Evolutionary conservation across 1,140 invertebrate genomes (phyloP).

Genomic region (Homarus americanus): DNA sequence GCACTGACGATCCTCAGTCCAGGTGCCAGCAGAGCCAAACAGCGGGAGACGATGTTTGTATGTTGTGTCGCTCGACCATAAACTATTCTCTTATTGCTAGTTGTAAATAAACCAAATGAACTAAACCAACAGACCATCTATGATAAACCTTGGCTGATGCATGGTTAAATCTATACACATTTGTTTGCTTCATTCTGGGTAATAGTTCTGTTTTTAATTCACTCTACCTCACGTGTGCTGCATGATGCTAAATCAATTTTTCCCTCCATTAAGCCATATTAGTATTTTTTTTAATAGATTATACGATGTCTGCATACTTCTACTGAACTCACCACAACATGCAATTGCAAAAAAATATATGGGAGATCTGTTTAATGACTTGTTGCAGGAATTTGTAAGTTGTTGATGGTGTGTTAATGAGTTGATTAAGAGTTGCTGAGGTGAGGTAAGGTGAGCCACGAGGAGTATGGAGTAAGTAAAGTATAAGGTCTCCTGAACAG

Average conservation of each 20-base stretch:
- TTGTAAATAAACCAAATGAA: neutral
- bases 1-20: neutral
- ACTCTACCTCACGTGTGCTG: neutral
- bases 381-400: no score
- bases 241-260: neutral
- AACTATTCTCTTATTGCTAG: neutral
- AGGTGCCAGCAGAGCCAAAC: neutral
- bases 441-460: no score
- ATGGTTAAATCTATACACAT: slow-evolving; percentile 9
- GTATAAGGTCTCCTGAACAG: no score
- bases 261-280: neutral
- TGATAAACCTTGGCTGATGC: neutral
- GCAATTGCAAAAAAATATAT: neutral
- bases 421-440: no score
- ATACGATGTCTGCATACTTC: neutral
- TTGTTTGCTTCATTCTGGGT: slow-evolving; percentile 8
- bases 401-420: no score
- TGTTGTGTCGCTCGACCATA: neutral
- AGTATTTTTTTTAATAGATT: slow-evolving; percentile 1
- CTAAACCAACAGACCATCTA: neutral
- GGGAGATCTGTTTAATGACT: neutral
- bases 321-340: neutral
- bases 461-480: no score
- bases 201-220: slow-evolving; percentile 3
- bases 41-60: neutral